Evolutionary conservation across 1,140 invertebrate genomes (phyloP), one percentile per base, ranked within the genome.

Genomic region (Ostrea denselamellosa): DNA sequence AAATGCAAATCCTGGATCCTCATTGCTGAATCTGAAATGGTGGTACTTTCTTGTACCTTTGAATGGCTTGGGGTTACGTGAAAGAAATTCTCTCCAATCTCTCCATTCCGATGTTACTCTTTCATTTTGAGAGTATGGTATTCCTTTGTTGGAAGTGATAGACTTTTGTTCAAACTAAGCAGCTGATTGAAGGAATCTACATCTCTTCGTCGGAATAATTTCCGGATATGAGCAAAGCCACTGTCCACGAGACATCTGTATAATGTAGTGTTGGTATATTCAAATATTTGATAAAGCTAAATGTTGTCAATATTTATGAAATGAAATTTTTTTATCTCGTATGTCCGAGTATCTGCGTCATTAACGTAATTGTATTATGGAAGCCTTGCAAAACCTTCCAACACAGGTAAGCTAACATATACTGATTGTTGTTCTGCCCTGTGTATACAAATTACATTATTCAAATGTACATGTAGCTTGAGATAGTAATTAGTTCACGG

Each of bases 341-440:
- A 25, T 84, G 83, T 14, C 53, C 28, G 8, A n/a, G 22, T n/a
- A 84, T 56, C 17, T 56, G 53, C 5, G 54, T 84, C 14, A 12
- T 53, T 28, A 84, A n/a, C 7, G 83, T 22, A n/a, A 84, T 56
- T 9, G 28, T 19, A 19, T 84, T 22, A 52, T 82, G 28, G 28
- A 82, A 52, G 22, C 77, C 77, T 34, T 28, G 10, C 10, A 82
- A 52, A 52, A 52, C 51, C 22, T 10, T 44, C 77, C 77, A 28
- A 2, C 17, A 82, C 8, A 82, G 19, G 51, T 82, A 82, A 14
- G 17, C 77, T 14, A 82, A 19, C 12, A 82, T n/a, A 25, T 34
- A 82, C 77, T 52, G 28, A 25, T 82, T 82, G 28, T 82, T 82
- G 77, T 82, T 82, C 34, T 82, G 34, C 12, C 77, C 77, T 82